These are phyloP conservation scores for Rhyacophila brunnea DNA, from an alignment of 1,140 invertebrate species.

Conservation along the genomic window DNA sequence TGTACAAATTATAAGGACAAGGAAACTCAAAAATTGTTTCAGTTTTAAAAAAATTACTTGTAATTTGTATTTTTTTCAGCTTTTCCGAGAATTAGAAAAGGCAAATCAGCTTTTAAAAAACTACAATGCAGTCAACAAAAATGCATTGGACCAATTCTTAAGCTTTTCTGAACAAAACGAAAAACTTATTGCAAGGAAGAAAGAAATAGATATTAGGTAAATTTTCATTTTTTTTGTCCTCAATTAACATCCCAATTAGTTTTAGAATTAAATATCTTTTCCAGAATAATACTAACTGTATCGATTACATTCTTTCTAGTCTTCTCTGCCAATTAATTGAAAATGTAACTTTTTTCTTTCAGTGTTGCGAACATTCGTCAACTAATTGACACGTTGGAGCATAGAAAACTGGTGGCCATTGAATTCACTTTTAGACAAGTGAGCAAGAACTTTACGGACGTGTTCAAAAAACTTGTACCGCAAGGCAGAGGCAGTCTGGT, in stretches of 20 bases:
- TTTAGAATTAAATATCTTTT: no score
- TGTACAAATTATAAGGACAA: neutral
- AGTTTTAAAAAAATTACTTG: neutral
- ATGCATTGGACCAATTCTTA: conserved; percentile 98
- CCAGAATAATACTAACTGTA: no score
- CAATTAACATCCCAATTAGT: no score
- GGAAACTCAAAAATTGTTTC: neutral
- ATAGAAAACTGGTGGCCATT: conserved; percentile 96
- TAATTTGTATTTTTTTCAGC: conserved; percentile 52
- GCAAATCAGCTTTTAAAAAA: conserved; percentile 98
- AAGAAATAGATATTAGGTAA: conserved; percentile 90
- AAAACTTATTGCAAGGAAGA: conserved; percentile 93
- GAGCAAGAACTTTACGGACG: conserved; percentile 96
- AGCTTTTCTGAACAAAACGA: conserved; percentile 99
- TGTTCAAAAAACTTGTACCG: conserved; percentile 98
- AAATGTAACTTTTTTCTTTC: conserved; percentile 11
- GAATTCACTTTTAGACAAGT: conserved; percentile 99
- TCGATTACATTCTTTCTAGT: neutral
- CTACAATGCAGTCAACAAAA: conserved; percentile 99
- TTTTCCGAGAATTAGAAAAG: conserved; percentile 96
- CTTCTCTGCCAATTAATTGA: no score
- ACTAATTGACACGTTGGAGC: conserved; percentile 92
- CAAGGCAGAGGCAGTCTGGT: conserved; percentile 90
- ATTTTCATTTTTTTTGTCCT: no score
- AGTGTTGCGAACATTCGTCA: conserved; percentile 89